Percentiles rank a stretch among this genome's conserved stretches.
These are phyloP conservation scores for Vanessa cardui DNA, from an alignment of 2,888 invertebrate species.

Conservation along the genomic window DNA sequence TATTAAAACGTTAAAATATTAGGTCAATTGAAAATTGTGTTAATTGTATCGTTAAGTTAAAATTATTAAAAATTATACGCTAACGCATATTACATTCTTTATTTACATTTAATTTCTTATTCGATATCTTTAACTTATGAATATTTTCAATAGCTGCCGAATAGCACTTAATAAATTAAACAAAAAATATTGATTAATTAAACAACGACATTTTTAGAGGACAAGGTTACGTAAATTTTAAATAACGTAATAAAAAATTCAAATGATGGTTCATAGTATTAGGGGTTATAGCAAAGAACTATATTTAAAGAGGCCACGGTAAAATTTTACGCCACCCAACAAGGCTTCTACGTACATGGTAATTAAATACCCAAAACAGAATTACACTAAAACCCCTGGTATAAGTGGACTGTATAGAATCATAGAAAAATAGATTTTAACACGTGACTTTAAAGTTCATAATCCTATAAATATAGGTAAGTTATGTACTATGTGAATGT, in stretches of 20 bases:
- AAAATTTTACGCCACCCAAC: conserved; percentile 1
- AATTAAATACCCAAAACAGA: conserved; percentile 12
- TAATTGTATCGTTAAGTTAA: too few species aligned
- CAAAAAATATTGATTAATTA: background rate
- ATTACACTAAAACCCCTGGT: conserved; percentile 1
- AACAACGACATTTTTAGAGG: background rate
- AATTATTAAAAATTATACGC: too few species aligned
- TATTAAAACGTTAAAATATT: too few species aligned
- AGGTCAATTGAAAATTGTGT: too few species aligned
- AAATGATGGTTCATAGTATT: background rate
- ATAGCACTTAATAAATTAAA: background rate
- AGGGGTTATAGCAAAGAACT: conserved; percentile 4
- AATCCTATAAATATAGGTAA: background rate
- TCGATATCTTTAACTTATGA: background rate
- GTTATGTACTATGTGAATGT: background rate
- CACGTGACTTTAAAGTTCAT: background rate
- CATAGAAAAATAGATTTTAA: background rate
- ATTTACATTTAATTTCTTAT: background rate
- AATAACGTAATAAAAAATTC: conserved; percentile 1
- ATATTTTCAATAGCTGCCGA: background rate
- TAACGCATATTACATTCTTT: too few species aligned
- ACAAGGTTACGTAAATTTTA: background rate
- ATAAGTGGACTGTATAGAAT: background rate
- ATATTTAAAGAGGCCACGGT: conserved; percentile 4
- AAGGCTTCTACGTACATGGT: conserved; percentile 1